Base-by-base conservation (phyloP, 2,888 invertebrate genomes). In the Ptycholaimellus sp. region DNA sequence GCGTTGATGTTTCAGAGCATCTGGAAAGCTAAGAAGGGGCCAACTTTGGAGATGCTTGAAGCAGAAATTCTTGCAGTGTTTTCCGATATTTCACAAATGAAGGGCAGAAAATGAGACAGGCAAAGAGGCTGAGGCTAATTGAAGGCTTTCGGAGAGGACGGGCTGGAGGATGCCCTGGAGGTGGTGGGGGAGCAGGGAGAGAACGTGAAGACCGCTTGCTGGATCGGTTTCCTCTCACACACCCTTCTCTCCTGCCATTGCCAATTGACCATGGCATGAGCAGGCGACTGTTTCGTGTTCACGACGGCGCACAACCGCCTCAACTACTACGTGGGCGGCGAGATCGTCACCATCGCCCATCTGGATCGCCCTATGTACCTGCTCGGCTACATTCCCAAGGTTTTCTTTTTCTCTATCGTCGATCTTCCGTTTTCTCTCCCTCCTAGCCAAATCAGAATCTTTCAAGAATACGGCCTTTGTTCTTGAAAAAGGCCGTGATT, bases 241-340 rank as follows among this genome's bases (percentile, higher is more conserved):
- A n/a, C n/a, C n/a, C n/a, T n/a, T n/a, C n/a, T n/a, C n/a, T n/a
- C n/a, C n/a, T n/a, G n/a, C n/a, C n/a, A 13, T 61, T 83, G 13
- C 93, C 90, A 90, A 81, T 93, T 11, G 90, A n/a, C n/a, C n/a
- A n/a, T n/a, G n/a, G n/a, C n/a, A n/a, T n/a, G n/a, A n/a, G n/a
- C n/a, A n/a, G n/a, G 96, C 3, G 96, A 96, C 61, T 99, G 96
- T 59, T 96, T 99, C 61, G 90, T 99, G 50, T 99, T 96, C 65
- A 96, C 96, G 1, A 96, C 96, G 62, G 74, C 79, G 22, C 76
- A 87, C 2, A 93, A 96, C 63, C 71, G 93, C 42, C 76, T 99
- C 45, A 93, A 93, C 61, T 99, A 99, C 60, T 96, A 87, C 57
- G 96, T 99, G 16, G 96, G 96, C 21, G 96, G 96, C 16, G 96